Evolutionary conservation across 2,113 vertebrate genomes (phyloP), one percentile per base, ranked within the genome.

Genomic region (Canis aureus): DNA sequence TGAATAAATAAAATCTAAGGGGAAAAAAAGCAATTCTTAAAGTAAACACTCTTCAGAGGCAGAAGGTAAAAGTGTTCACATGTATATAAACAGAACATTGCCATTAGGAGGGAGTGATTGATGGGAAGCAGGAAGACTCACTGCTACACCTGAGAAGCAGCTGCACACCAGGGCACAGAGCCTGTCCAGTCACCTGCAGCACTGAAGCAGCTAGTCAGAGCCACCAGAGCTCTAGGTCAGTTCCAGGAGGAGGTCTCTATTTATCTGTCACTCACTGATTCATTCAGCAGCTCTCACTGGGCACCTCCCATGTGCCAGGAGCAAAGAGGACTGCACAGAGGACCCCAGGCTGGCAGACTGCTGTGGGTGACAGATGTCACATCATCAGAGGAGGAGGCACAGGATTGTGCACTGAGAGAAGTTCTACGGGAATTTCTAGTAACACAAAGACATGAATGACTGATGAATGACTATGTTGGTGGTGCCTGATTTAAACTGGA

Each of bases 1-100:
- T 43, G 43, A 43, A 43, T 43, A 43, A 43, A 43, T 43, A 43
- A 43, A 43, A 43, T 43, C 43, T 43, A 43, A 43, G 43, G 43
- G 55, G 19, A 71, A 64, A 64, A 57, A 57, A 57, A 93, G 55
- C 90, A 80, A 92, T 74, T 64, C 67, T 84, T 86, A 66, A 17
- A 74, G 43, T 22, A 66, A 91, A 38, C 55, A 13, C 10, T 66
- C 53, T 73, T 90, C 51, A 88, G 80, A 59, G 16, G 78, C 57
- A 88, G 57, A 93, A 66, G 6, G 86, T 89, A 69, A 82, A 81
- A 51, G 12, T 29, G 8, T 8, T 53, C 0, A 19, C 3, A 27
- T 15, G 20, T 3, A 62, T 2, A 67, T 59, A 76, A 19, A 87
- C 11, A 82, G 38, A n/a, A 1, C 7, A 60, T 84, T 17, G 71